Conservation (phyloP, 2,888 invertebrate genomes). For the Lacanobia wlatinum region DNA sequence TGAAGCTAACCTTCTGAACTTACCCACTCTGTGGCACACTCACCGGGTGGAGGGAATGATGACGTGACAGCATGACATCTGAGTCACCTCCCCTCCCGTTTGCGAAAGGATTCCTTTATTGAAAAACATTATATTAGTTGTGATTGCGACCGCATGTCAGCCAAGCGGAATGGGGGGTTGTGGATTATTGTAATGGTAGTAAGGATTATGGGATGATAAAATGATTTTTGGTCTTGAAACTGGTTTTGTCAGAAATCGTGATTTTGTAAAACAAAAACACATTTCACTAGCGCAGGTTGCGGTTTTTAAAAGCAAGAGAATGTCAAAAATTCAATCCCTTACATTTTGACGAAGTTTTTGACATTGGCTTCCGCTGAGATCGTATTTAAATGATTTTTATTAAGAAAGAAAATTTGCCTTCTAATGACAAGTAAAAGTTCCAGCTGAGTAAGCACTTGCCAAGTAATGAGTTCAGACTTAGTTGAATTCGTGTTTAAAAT, state of each 20-base stretch:
- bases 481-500: background rate
- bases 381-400: no score
- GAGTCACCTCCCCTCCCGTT: conserved; percentile 42
- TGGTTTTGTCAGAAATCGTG: background rate
- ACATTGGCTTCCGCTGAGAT: no score
- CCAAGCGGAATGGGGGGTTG: conserved; percentile 5
- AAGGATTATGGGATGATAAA: conserved; percentile 1
- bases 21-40: background rate
- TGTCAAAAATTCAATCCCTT: no score
- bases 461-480: background rate
- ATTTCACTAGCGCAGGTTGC: no score
- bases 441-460: background rate
- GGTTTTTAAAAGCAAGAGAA: no score
- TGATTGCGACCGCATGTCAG: conserved; percentile 37
- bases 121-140: conserved; percentile 47
- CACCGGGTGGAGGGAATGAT: conserved; percentile 31
- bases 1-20: background rate
- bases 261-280: no score
- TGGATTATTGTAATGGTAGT: background rate
- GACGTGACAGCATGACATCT: conserved; percentile 55
- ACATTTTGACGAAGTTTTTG: no score
- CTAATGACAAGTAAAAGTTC: no score
- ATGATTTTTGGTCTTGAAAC: background rate
- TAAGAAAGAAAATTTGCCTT: no score
- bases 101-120: conserved; percentile 41